phyloP scores from a whole-genome alignment of 1,140 invertebrate genomes.

The Drosophila mayri region DNA sequence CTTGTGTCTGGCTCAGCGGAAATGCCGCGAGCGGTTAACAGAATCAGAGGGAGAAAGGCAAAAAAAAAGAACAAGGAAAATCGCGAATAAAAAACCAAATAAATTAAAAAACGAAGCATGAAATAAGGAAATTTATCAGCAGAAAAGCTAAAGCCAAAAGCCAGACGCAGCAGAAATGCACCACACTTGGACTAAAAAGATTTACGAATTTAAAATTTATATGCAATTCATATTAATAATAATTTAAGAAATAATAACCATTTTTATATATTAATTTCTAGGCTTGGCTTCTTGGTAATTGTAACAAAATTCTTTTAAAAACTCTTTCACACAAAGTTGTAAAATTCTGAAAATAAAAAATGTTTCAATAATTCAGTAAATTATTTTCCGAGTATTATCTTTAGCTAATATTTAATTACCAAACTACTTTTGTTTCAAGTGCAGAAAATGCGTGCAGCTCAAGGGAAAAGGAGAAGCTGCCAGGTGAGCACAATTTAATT shows the following conservation, averaged over 20 bases:
- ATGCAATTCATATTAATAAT: too few species aligned
- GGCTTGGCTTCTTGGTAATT: neutral
- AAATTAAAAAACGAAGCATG: slow-evolving; percentile 82
- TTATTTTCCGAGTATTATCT: neutral
- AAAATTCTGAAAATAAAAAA: too few species aligned
- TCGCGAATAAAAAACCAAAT: slow-evolving; percentile 36
- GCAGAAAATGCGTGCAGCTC: slow-evolving; percentile 7
- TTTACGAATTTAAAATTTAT: neutral
- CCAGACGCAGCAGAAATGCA: slow-evolving; percentile 69
- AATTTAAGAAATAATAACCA: rapidly evolving
- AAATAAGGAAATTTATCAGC: slow-evolving; percentile 82
- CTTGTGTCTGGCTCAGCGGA: slow-evolving; percentile 64
- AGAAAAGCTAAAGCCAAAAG: slow-evolving; percentile 46
- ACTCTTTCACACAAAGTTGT: too few species aligned
- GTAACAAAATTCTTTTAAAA: neutral
- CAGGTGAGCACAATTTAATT: slow-evolving; percentile 83
- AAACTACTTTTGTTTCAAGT: neutral
- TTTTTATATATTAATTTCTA: too few species aligned
- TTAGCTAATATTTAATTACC: neutral
- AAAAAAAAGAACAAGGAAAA: slow-evolving; percentile 27
- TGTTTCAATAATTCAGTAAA: neutral
- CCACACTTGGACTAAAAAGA: neutral
- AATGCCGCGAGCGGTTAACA: slow-evolving; percentile 67
- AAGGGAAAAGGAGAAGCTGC: slow-evolving; percentile 37
- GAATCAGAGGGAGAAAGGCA: slow-evolving; percentile 22